Conservation (phyloP, 2,113 vertebrate species). For the Trematocara nigrifrons region DNA sequence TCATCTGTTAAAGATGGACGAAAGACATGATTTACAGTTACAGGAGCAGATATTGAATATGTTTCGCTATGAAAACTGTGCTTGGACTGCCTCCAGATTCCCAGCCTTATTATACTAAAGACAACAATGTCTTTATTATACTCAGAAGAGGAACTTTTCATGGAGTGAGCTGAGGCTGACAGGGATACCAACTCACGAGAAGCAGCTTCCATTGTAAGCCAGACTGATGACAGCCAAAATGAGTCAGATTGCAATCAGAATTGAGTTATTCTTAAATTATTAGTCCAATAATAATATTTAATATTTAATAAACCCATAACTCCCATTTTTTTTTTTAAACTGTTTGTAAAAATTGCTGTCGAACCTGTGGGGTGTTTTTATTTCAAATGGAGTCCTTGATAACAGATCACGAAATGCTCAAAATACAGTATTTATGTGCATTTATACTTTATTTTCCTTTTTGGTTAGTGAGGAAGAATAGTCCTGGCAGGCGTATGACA, state of each 20-base stretch:
- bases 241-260: background rate
- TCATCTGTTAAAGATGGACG: background rate
- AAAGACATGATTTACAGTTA: background rate
- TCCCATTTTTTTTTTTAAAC: background rate
- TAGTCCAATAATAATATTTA: background rate
- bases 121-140: background rate
- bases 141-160: background rate
- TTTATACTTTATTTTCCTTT: background rate
- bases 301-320: background rate
- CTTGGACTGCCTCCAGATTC: background rate
- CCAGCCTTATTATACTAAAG: background rate
- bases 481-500: background rate
- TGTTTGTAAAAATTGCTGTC: background rate
- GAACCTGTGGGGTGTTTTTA: background rate
- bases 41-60: background rate
- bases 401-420: fast-evolving
- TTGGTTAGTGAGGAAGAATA: background rate
- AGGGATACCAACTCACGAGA: background rate
- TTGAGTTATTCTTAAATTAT: background rate
- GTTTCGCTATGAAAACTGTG: background rate
- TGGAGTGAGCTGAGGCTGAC: background rate
- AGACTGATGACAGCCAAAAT: background rate
- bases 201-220: background rate
- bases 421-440: background rate
- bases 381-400: background rate